Percentiles rank a stretch among this genome's conserved stretches.
These are phyloP conservation scores for Trichacis sp. DNA, from an alignment of 2,888 invertebrate species.

Conservation along the genomic window DNA sequence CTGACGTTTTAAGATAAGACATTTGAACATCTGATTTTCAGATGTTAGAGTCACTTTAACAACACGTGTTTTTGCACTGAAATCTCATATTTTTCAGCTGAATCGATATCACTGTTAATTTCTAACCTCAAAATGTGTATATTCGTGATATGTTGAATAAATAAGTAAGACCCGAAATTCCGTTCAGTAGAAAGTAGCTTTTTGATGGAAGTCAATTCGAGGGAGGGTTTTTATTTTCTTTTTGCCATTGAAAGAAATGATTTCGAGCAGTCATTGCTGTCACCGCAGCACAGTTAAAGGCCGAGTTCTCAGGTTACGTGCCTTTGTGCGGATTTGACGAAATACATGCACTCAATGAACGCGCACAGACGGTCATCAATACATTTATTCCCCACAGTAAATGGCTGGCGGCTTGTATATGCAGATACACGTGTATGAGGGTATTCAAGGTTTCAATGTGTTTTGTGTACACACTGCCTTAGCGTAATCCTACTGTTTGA, in stretches of 20 bases:
- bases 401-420: slow-evolving; percentile 19
- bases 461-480: slow-evolving; percentile 41
- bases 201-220: background rate
- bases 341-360: slow-evolving; percentile 58
- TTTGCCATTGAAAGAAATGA: slow-evolving; percentile 26
- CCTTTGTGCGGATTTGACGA: slow-evolving; percentile 42
- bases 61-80: too few species aligned
- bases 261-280: slow-evolving; percentile 42
- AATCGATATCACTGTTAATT: too few species aligned
- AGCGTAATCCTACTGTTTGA: slow-evolving; percentile 42
- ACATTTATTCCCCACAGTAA: slow-evolving; percentile 34
- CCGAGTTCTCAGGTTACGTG: slow-evolving; percentile 46
- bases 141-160: too few species aligned
- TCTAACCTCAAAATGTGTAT: too few species aligned
- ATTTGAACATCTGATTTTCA: too few species aligned
- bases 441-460: slow-evolving; percentile 29
- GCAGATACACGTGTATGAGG: slow-evolving; percentile 17
- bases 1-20: too few species aligned
- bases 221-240: slow-evolving; percentile 21
- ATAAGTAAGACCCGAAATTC: too few species aligned
- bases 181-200: background rate
- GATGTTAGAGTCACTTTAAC: too few species aligned
- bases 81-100: too few species aligned
- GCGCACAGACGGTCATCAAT: slow-evolving; percentile 49
- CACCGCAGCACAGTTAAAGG: slow-evolving; percentile 45